Percentiles rank a stretch among this genome's conserved stretches.
These are phyloP conservation scores for Sturnira hondurensis DNA, from an alignment of 2,113 vertebrate species.

Conservation along the genomic window DNA sequence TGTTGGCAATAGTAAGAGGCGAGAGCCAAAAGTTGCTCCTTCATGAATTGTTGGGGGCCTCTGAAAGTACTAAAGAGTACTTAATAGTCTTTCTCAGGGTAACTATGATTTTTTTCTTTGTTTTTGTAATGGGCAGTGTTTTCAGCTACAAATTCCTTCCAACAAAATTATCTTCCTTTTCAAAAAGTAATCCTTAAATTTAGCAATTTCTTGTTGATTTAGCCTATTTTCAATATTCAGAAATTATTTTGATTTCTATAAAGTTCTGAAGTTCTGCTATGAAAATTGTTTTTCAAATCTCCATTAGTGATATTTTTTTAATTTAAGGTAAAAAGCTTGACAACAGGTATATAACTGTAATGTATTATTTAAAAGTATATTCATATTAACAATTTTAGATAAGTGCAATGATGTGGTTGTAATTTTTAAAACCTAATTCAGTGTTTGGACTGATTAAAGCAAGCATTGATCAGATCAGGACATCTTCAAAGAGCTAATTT, in stretches of 20 bases:
- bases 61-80: constrained; percentile 40
- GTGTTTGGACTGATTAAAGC: constrained; percentile 46
- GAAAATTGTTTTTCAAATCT: constrained; percentile 56
- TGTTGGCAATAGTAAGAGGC: neutral
- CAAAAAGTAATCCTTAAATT: constrained; percentile 3
- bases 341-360: constrained; percentile 36
- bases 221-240: constrained; percentile 8
- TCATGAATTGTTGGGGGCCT: neutral
- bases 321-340: constrained; percentile 30
- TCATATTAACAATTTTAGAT: constrained; percentile 52
- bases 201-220: constrained; percentile 9
- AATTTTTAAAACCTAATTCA: constrained; percentile 57
- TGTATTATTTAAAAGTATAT: constrained; percentile 57
- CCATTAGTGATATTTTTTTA: constrained; percentile 28
- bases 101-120: neutral
- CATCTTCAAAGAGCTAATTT: constrained; percentile 39
- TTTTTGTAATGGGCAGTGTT: constrained; percentile 52
- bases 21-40: neutral
- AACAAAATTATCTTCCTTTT: constrained; percentile 52
- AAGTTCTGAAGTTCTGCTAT: constrained; percentile 37
- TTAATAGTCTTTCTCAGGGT: constrained; percentile 66
- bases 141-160: constrained; percentile 50
- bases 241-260: constrained; percentile 38
- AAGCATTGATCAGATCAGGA: constrained; percentile 3
- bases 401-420: constrained; percentile 45